Base-by-base conservation (phyloP, 2,888 invertebrate genomes). In the Nasonia oneida region DNA sequence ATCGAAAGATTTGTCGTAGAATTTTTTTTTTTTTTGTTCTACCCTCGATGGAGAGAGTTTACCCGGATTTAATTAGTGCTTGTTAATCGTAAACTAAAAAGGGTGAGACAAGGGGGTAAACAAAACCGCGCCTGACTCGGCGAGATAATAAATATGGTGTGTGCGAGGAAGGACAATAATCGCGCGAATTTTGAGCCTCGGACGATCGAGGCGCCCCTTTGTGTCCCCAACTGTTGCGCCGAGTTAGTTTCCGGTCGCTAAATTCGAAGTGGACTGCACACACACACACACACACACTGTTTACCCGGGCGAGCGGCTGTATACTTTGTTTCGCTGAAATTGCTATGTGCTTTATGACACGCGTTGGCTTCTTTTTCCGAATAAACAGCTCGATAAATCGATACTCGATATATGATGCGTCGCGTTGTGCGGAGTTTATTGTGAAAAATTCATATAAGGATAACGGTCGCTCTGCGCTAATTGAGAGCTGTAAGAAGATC, bases 111-210 rank as follows among this genome's bases (percentile, higher is more conserved):
- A n/a, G n/a, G n/a, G 3, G 18, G 18, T 61, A 23, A 61, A 61
- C 23, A 23, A 61, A 23, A 5, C 23, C 10, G 14, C 12, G 76
- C 76, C 29, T 23, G 64, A 64, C 23, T 64, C 64, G 8, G 23
- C 29, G 10, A 23, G 64, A 64, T 23, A 29, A 3, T 29, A 29
- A 29, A 29, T 29, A 29, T 29, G 29, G 14, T 6, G 0, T 18
- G 14, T 18, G 18, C 3, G 53, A 18, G 53, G 3, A 67, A 33
- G 29, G 64, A 67, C 29, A 33, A 67, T 39, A 37, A 50, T 18
- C 33, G 29, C 53, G 6, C 47, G 77, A 77, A 77, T 77, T 77
- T 39, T 39, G 77, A n/a, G 29, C 29, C 29, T 29, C 29, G 29
- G 29, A 29, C 29, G 29, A 29, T 29, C 29, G 29, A 29, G 29